phyloP scores from a whole-genome alignment of 2,888 invertebrate species.

The Drosophila peninsularis region DNA sequence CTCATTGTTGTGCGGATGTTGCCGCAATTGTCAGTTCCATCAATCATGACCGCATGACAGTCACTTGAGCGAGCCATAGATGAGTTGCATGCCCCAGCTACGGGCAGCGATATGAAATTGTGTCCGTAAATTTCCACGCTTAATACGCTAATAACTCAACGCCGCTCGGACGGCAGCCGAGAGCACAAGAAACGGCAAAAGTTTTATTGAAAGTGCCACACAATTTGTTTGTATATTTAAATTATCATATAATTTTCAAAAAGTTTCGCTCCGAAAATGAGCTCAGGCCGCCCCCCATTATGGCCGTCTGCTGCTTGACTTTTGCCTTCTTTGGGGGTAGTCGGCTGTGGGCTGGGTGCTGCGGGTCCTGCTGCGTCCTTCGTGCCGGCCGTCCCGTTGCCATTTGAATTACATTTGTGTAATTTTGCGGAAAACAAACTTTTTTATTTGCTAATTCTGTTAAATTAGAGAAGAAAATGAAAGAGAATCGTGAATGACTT shows the following conservation, averaged over 20 bases:
- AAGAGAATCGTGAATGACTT: constrained; percentile 72
- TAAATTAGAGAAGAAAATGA: constrained; percentile 73
- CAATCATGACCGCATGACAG: constrained; percentile 68
- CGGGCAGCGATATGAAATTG: neutral
- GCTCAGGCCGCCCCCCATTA: constrained; percentile 32
- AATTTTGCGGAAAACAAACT: constrained; percentile 78
- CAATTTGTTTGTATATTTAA: constrained; percentile 81
- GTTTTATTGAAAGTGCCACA: constrained; percentile 81
- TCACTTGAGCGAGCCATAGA: constrained; percentile 44
- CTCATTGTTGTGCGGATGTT: constrained; percentile 35
- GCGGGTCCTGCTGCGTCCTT: constrained; percentile 1
- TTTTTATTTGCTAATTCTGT: constrained; percentile 79
- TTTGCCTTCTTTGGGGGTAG: constrained; percentile 54
- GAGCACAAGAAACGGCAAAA: constrained; percentile 71
- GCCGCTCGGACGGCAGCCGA: constrained; percentile 22
- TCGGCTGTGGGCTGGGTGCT: neutral
- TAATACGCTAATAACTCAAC: constrained; percentile 76
- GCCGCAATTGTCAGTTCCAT: constrained; percentile 78
- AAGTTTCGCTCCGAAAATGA: constrained; percentile 67
- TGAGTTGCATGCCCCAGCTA: constrained; percentile 25
- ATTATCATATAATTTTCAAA: constrained; percentile 77
- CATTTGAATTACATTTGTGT: constrained; percentile 80
- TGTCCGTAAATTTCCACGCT: constrained; percentile 52
- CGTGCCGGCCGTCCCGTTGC: constrained; percentile 32
- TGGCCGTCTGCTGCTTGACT: constrained; percentile 46